Conservation (phyloP, 1,140 invertebrate genomes). For the Drosophila bifasciata region DNA sequence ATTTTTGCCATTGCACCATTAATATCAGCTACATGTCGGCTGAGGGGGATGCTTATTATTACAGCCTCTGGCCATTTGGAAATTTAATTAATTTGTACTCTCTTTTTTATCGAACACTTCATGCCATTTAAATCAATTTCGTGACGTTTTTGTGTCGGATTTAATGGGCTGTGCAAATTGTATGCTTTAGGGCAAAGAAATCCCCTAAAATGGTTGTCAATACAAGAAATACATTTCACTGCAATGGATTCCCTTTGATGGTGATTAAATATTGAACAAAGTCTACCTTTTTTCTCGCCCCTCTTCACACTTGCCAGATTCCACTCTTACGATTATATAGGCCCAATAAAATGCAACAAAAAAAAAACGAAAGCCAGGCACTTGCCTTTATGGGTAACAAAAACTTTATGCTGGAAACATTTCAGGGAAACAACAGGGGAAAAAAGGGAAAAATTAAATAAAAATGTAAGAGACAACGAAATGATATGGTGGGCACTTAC, state of each 20-base stretch:
- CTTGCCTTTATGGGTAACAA: constrained; percentile 65
- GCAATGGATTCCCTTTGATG: constrained; percentile 17
- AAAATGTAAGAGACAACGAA: constrained; percentile 44
- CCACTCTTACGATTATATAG: constrained; percentile 6
- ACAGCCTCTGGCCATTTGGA: constrained; percentile 40
- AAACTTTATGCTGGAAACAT: constrained; percentile 56
- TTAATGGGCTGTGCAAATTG: constrained; percentile 18
- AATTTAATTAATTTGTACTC: constrained; percentile 58
- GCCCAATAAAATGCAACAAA: constrained; percentile 30
- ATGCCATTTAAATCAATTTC: constrained; percentile 65
- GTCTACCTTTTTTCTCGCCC: not conserved
- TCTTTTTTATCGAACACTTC: constrained; percentile 33
- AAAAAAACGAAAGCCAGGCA: constrained; percentile 33
- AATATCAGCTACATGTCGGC: constrained; percentile 31
- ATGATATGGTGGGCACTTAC: constrained; percentile 33
- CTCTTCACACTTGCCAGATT: constrained; percentile 34
- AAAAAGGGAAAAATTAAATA: constrained; percentile 70
- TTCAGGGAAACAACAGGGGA: constrained; percentile 2
- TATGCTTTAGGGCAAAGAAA: not conserved
- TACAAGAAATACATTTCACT: not conserved
- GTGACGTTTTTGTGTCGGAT: constrained; percentile 22
- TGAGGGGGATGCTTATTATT: not conserved
- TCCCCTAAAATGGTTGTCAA: not conserved
- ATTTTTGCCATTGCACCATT: constrained; percentile 60
- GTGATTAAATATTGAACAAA: constrained; percentile 42